Base-by-base conservation (phyloP, 2,888 invertebrate species). In the Hydrotaea diabolus region DNA sequence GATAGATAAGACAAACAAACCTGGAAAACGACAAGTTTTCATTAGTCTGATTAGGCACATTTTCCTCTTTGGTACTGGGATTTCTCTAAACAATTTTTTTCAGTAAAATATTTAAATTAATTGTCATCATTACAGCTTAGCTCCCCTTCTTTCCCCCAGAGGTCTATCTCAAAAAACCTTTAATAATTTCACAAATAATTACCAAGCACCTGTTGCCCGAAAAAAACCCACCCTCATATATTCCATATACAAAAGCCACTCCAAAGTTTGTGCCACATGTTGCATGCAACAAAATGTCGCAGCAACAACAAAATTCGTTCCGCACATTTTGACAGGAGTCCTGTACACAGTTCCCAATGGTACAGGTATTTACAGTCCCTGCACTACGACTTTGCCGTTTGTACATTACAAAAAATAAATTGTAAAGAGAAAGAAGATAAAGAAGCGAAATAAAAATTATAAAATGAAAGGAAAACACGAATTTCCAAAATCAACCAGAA, bases 211-310 rank as follows among this genome's bases (percentile, higher is more conserved):
- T 77, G 23, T 55, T 72, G 72, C 64, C 39, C 15, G 31, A 11
- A 73, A 57, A 23, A 43, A 59, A 39, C 19, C 26, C 72, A 39
- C 49, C n/a, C 49, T 7, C 49, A 4, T 43, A 2, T 4, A 2
- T 39, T 39, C 3, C 4, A 39, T 11, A 39, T 11, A 39, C 8
- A 8, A 3, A 39, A n/a, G n/a, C n/a, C 39, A 39, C 43, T 43
- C 39, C 72, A 5, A 77, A 71, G n/a, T 49, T n/a, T 2, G 11
- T 11, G 59, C 74, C 53, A 84, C 84, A 55, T 84, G 83, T 84
- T 80, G 83, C 72, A 43, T 13, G 15, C 15, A 2, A n/a, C 31
- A 31, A 2, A 31, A 39, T 11, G 39, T 39, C 39, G 49, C 13
- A 43, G 11, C 43, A 43, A 43, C 43, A 43, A 43, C 43, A 13